Percentiles rank a stretch among this genome's conserved stretches.
Conservation (phyloP, 2,888 invertebrate species). For the Tanypteryx hageni region DNA sequence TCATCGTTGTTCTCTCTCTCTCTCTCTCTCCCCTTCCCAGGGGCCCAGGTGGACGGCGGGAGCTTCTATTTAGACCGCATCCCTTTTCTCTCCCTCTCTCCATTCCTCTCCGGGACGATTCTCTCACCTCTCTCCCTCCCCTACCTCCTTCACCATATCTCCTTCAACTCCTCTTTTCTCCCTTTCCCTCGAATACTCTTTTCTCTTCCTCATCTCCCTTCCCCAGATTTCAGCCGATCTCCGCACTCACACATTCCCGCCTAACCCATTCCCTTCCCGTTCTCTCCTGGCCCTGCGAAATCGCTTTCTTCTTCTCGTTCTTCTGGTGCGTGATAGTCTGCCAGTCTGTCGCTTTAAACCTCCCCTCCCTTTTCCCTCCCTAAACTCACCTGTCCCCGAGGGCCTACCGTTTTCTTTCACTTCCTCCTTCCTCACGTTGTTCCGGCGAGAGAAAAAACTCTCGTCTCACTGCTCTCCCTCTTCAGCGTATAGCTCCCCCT, state of each 20-base stretch:
- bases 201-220: no score
- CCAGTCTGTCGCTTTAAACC: conserved; percentile 31
- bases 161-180: not conserved
- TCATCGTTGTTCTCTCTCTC: not conserved
- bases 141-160: not conserved
- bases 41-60: conserved; percentile 8
- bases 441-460: no score
- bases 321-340: conserved; percentile 4
- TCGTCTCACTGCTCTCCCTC: no score
- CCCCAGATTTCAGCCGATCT: no score
- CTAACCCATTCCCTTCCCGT: no score
- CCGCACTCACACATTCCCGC: no score
- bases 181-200: not conserved
- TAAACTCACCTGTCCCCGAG: not conserved
- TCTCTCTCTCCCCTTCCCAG: not conserved
- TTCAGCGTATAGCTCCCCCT: no score
- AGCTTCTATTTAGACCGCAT: not conserved
- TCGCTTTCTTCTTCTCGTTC: not conserved
- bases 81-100: not conserved
- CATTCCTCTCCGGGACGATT: not conserved
- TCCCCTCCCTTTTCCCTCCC: not conserved
- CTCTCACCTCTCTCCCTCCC: not conserved
- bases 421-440: no score
- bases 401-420: no score
- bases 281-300: not conserved